These are phyloP conservation scores for Falco columbarius DNA, from an alignment of 2,797 vertebrate genomes.

Conservation along the genomic window DNA sequence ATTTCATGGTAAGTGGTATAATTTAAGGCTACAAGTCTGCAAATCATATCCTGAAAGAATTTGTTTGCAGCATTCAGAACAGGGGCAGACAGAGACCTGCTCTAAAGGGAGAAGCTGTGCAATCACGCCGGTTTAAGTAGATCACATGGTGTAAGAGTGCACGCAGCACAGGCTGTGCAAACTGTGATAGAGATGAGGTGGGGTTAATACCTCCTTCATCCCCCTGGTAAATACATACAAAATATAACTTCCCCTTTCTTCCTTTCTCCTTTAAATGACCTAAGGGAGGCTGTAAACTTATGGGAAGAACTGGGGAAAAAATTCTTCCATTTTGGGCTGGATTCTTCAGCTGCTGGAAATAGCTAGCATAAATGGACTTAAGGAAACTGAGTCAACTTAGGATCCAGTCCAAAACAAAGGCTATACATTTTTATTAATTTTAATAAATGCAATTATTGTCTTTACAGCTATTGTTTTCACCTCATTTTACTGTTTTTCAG, in stretches of 20 bases:
- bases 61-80: neutral
- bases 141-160: neutral
- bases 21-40: conserved; percentile 6
- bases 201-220: neutral
- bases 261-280: neutral
- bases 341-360: neutral
- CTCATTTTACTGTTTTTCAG: conserved; percentile 5
- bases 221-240: neutral
- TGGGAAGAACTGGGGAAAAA: neutral
- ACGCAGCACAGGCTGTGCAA: neutral
- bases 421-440: neutral
- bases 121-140: neutral
- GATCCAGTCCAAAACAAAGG: conserved; percentile 2
- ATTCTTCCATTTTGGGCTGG: neutral
- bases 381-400: neutral
- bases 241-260: neutral
- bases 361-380: neutral
- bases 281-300: neutral
- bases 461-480: neutral
- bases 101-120: neutral
- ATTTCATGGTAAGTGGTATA: neutral
- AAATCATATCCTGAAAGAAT: neutral
- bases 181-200: neutral
- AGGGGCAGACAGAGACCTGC: neutral
- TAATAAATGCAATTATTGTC: neutral